Conservation (phyloP, 2,888 invertebrate species). For the Calameuta idolon region DNA sequence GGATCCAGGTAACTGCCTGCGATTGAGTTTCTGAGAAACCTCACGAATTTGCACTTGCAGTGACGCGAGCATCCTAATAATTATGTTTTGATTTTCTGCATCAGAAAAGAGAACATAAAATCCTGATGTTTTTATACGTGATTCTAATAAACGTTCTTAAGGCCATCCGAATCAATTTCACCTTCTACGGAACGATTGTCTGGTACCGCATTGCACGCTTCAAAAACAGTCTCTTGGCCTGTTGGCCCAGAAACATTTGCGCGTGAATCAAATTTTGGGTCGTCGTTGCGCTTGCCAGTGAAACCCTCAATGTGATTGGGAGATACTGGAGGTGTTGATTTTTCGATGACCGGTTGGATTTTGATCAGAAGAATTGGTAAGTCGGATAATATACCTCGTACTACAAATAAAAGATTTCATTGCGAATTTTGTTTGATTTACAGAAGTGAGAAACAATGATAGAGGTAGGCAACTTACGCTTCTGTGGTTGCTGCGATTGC, state of each 20-base stretch:
- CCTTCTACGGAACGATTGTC: background rate
- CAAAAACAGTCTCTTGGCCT: background rate
- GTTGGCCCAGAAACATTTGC: background rate
- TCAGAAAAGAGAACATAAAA: background rate
- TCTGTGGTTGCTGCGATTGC: background rate
- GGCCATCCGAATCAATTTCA: background rate
- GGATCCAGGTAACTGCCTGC: background rate
- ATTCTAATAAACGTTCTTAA: background rate
- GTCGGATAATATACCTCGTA: conserved; percentile 12
- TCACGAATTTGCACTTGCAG: background rate
- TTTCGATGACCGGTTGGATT: background rate
- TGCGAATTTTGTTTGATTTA: conserved; percentile 2
- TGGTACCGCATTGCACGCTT: background rate
- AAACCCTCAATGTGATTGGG: background rate
- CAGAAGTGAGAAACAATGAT: background rate
- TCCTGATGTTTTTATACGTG: background rate
- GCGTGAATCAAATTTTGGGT: background rate
- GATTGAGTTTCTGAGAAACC: background rate
- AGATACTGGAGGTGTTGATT: background rate
- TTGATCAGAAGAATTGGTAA: conserved; percentile 8
- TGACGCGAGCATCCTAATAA: background rate
- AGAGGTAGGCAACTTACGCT: conserved; percentile 3
- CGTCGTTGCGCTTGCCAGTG: background rate
- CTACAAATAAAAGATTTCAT: conserved; percentile 8
- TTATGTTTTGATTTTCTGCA: background rate